These are phyloP conservation scores for Karalla daura DNA, from an alignment of 2,797 vertebrate genomes.

Conservation along the genomic window DNA sequence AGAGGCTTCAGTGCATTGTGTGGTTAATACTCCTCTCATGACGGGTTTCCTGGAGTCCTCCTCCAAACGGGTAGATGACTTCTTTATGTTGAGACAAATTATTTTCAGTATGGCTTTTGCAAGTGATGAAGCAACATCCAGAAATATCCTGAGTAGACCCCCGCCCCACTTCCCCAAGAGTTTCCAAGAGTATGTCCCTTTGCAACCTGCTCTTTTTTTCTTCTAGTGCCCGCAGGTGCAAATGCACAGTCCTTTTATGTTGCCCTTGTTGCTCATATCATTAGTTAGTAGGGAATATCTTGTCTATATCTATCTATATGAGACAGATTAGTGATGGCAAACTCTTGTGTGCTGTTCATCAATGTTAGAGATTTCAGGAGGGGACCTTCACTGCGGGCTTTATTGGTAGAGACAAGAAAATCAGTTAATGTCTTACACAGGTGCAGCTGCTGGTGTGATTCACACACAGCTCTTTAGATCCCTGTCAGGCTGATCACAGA, in stretches of 20 bases:
- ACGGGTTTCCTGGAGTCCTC: constrained; percentile 36
- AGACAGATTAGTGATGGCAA: constrained; percentile 3
- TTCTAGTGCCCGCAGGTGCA: constrained; percentile 14
- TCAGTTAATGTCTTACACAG: constrained; percentile 19
- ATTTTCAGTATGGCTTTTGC: constrained; percentile 38
- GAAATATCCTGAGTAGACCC: background rate
- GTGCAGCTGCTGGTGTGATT: constrained; percentile 39
- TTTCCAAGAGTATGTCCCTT: constrained; percentile 10
- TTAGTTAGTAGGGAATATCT: too few species aligned
- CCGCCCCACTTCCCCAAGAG: background rate
- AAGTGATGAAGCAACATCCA: constrained; percentile 19
- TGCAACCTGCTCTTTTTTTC: constrained; percentile 37
- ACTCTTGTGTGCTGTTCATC: constrained; percentile 17
- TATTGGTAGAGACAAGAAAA: constrained; percentile 28
- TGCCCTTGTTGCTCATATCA: constrained; percentile 4
- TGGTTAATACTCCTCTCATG: constrained; percentile 63
- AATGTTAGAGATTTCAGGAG: constrained; percentile 18
- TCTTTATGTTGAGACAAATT: constrained; percentile 28
- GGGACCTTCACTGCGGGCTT: background rate
- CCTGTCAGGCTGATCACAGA: constrained; percentile 65
- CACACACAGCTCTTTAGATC: constrained; percentile 43
- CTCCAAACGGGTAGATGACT: constrained; percentile 22
- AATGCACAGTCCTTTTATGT: constrained; percentile 31
- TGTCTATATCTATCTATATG: constrained; percentile 18
- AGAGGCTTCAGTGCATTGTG: constrained; percentile 71